phyloP scores from a whole-genome alignment of 2,113 vertebrate genomes.

The Abramis brama region DNA sequence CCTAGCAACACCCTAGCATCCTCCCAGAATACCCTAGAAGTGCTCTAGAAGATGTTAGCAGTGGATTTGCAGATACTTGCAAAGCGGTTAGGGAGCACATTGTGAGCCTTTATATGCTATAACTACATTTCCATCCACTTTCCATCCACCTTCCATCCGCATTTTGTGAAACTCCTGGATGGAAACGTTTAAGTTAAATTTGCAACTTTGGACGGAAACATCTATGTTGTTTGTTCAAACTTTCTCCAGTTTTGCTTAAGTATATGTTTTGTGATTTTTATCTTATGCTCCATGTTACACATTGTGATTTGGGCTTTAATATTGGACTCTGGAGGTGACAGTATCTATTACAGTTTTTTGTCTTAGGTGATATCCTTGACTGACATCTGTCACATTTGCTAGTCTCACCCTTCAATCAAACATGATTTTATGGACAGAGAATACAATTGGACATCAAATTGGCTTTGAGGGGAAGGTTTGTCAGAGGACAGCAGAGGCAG shows the following conservation, averaged over 20 bases:
- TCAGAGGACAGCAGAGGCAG: background rate
- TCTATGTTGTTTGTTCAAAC: no score
- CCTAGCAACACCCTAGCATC: background rate
- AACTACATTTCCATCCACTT: no score
- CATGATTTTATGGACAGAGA: background rate
- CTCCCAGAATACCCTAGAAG: no score
- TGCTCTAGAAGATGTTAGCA: background rate
- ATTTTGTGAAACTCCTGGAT: no score
- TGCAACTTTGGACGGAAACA: no score
- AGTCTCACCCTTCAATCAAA: conserved; percentile 21
- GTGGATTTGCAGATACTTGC: background rate
- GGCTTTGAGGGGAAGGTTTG: background rate
- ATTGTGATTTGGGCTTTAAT: background rate
- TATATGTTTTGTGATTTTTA: background rate
- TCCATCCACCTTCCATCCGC: no score
- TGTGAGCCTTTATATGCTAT: background rate
- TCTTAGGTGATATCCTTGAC: conserved; percentile 4
- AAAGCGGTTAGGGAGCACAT: background rate
- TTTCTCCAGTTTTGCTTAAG: background rate
- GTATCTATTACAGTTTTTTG: conserved; percentile 3
- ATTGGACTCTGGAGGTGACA: background rate
- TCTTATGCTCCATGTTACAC: background rate
- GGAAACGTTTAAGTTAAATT: no score
- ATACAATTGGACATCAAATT: conserved; percentile 11
- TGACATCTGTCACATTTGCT: background rate